Evolutionary conservation across 2,888 invertebrate genomes (phyloP), one percentile per base, ranked within the genome.

Genomic region (Monochamus alternatus): DNA sequence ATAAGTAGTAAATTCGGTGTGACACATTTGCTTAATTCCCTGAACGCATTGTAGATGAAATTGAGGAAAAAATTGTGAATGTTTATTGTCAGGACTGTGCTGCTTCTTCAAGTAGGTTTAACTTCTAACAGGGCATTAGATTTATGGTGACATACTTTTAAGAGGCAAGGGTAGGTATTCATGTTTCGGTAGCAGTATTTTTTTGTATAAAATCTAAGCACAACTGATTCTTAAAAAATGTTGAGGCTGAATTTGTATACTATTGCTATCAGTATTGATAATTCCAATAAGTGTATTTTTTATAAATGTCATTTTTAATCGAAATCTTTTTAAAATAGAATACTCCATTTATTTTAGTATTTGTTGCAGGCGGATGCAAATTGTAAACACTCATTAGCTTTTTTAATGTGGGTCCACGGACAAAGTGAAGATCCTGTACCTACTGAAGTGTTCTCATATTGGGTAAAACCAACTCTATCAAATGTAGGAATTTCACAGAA

Each of bases 381-480:
- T 14, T 80, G 38, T 5, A 38, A 38, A 38, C 38, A 38, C 38
- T 38, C 38, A 38, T 38, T 38, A 5, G 38, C 38, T 38, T 38
- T 38, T 38, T 60, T 76, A 14, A 74, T 76, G 78, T 79, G 78
- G 79, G 63, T 74, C 32, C 76, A 79, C 38, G 51, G 74, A 1
- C 55, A 76, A 4, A 38, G 38, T 38, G 38, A 38, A 38, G 5
- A 38, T 38, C 38, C 38, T 65, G 66, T 72, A 60, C 67, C 67
- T 8, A 73, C 73, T 10, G 38, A 66, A 31, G 69, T 73, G 12
- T 55, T 67, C 14, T 76, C 73, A 30, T 76, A 76, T 51, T 76
- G 69, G 68, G n/a, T n/a, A 60, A 72, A 75, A 70, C 47, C 72
- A 62, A 66, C 4, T 58, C 38, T 77, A 52, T 64, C 77, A 9